Evolutionary conservation across 2,888 invertebrate species (phyloP).

Genomic region (Punctoribates punctum): DNA sequence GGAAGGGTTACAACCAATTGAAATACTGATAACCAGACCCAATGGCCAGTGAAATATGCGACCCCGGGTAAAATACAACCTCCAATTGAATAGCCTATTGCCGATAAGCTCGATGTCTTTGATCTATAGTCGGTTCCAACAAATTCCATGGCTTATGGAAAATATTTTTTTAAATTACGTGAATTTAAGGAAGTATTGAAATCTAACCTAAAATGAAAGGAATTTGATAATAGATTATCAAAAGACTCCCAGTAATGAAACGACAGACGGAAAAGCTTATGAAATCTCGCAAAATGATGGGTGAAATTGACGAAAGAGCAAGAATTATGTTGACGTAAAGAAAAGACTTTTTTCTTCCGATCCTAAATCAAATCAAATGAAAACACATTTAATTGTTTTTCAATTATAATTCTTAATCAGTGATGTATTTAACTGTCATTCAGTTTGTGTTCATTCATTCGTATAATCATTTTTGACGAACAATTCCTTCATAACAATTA

Average conservation of each 20-base stretch:
- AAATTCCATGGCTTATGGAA: constrained; percentile 32
- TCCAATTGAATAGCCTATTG: constrained; percentile 35
- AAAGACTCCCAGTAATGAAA: constrained; percentile 23
- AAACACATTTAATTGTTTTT: background rate
- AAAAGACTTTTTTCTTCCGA: constrained; percentile 34
- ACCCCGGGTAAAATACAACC: constrained; percentile 33
- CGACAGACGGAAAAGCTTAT: constrained; percentile 10
- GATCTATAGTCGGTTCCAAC: constrained; percentile 35
- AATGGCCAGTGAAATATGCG: constrained; percentile 34
- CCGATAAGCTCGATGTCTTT: constrained; percentile 24
- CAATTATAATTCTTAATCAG: background rate
- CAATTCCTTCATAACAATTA: background rate
- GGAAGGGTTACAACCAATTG: constrained; percentile 32
- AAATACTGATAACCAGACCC: constrained; percentile 18
- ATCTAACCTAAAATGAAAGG: constrained; percentile 39
- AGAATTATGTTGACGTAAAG: constrained; percentile 9
- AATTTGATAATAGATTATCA: constrained; percentile 35
- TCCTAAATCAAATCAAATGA: background rate
- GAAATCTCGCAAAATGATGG: constrained; percentile 29
- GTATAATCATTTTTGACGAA: background rate
- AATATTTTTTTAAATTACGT: background rate
- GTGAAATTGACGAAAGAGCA: background rate
- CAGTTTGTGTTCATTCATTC: background rate
- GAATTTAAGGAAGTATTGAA: background rate
- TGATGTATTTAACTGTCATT: background rate